A percentile compares a stretch with the other conserved stretches of the same genome.
Conservation (phyloP, 1,140 invertebrate genomes). For the Lordiphosa mommai region DNA sequence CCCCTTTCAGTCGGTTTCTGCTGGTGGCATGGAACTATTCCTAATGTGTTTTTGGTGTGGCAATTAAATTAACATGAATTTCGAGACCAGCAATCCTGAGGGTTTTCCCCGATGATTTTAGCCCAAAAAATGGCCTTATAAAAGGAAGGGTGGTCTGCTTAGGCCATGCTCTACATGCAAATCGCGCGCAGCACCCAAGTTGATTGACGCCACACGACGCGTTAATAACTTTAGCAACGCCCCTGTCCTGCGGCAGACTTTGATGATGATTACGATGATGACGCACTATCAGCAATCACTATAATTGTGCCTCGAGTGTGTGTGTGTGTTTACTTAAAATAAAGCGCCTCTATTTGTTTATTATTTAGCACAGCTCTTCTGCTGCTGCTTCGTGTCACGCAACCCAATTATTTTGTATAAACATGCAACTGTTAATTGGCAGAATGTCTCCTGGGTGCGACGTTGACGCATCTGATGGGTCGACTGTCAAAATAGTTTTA, state of each 20-base stretch:
- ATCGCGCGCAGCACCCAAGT: constrained; percentile 45
- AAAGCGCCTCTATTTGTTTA: constrained; percentile 57
- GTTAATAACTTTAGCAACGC: constrained; percentile 78
- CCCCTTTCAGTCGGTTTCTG: constrained; percentile 17
- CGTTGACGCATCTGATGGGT: constrained; percentile 1
- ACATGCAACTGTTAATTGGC: constrained; percentile 77
- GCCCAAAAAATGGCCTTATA: constrained; percentile 38
- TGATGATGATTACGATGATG: constrained; percentile 61
- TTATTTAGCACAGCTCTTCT: constrained; percentile 41
- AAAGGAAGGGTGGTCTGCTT: neutral
- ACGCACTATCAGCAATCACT: constrained; percentile 59
- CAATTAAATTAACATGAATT: constrained; percentile 77
- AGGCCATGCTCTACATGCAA: constrained; percentile 40
- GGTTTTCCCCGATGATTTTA: constrained; percentile 57
- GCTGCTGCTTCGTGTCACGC: constrained; percentile 45
- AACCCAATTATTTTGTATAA: constrained; percentile 73
- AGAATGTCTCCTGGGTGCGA: constrained; percentile 64
- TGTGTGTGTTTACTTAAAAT: constrained; percentile 54
- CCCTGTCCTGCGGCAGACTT: constrained; percentile 65
- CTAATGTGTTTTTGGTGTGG: constrained; percentile 66
- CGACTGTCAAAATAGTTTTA: constrained; percentile 36
- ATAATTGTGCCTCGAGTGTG: constrained; percentile 42
- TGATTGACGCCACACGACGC: constrained; percentile 74
- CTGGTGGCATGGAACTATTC: constrained; percentile 67
- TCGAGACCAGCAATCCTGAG: constrained; percentile 36